Percentiles rank a stretch among this genome's conserved stretches.
Conservation (phyloP, 2,888 invertebrate genomes). For the Brachylomia viminalis region DNA sequence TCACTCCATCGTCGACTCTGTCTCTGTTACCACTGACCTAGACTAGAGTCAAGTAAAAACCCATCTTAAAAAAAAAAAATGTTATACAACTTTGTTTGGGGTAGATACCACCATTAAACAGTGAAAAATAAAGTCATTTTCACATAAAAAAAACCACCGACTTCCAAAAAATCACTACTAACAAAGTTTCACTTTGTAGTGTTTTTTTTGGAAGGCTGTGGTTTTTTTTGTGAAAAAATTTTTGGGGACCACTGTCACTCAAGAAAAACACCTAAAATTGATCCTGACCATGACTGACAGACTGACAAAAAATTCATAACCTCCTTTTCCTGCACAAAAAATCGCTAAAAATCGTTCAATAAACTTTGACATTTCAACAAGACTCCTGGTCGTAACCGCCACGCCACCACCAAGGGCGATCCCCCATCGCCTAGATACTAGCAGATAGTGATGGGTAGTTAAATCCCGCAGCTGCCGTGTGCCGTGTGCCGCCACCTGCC, state of each 20-base stretch:
- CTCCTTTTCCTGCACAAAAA: not conserved
- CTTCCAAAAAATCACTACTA: too few relatives aligned
- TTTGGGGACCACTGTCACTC: not conserved
- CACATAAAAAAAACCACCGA: too few relatives aligned
- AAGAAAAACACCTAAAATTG: not conserved
- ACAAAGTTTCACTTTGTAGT: too few relatives aligned
- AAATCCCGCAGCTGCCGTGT: constrained; percentile 73
- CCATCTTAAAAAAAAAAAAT: too few relatives aligned
- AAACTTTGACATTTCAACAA: constrained; percentile 40
- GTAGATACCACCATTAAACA: too few relatives aligned
- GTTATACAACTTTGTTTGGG: too few relatives aligned
- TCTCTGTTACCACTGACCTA: too few relatives aligned
- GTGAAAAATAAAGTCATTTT: too few relatives aligned
- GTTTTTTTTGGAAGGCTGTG: too few relatives aligned
- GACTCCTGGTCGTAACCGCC: constrained; percentile 43
- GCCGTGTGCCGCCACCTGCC: constrained; percentile 80
- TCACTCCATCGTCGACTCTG: too few relatives aligned
- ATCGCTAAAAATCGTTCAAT: constrained; percentile 12
- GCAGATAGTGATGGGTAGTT: constrained; percentile 63
- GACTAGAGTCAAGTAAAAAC: too few relatives aligned
- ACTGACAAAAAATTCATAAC: not conserved
- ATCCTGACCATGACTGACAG: not conserved
- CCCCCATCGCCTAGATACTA: constrained; percentile 61
- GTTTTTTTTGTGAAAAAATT: too few relatives aligned
- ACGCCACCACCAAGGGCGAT: constrained; percentile 15